A percentile compares a stretch with the other conserved stretches of the same genome.
Conservation (phyloP, 2,888 invertebrate genomes). For the Rhagonycha lutea region DNA sequence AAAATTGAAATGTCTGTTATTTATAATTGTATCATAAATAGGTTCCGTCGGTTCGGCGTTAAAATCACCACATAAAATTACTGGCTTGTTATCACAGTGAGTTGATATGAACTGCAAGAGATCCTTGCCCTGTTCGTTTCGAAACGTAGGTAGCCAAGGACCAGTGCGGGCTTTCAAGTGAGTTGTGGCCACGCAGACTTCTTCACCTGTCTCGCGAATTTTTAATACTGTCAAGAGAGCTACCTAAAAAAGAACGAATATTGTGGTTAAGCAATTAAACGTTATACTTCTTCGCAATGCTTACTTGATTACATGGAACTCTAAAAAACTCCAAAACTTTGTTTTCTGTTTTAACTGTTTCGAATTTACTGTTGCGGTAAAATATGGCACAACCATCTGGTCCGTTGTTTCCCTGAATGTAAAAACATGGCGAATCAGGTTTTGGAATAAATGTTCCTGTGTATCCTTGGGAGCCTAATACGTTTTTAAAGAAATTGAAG, state of each 20-base stretch:
- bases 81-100: constrained; percentile 59
- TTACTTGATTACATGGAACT: constrained; percentile 73
- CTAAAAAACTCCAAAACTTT: constrained; percentile 72
- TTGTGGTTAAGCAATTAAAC: neutral
- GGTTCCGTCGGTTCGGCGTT: constrained; percentile 76
- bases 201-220: constrained; percentile 60
- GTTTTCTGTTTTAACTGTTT: constrained; percentile 62
- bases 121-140: constrained; percentile 74
- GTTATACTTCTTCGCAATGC: neutral
- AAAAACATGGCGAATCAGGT: constrained; percentile 77
- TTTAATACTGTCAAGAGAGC: constrained; percentile 63
- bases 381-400: constrained; percentile 82
- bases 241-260: constrained; percentile 54
- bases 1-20: constrained; percentile 52
- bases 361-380: constrained; percentile 66
- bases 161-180: constrained; percentile 76
- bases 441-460: constrained; percentile 73
- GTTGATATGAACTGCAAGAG: constrained; percentile 61
- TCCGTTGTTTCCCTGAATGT: constrained; percentile 72
- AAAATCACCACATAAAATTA: constrained; percentile 75
- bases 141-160: constrained; percentile 66
- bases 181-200: constrained; percentile 70
- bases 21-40: constrained; percentile 65
- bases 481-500: constrained; percentile 67
- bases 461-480: constrained; percentile 67